A percentile compares a stretch with the other conserved stretches of the same genome.
Evolutionary conservation across 2,888 invertebrate genomes (phyloP).

Genomic region (Coelogynopora nodosa): DNA sequence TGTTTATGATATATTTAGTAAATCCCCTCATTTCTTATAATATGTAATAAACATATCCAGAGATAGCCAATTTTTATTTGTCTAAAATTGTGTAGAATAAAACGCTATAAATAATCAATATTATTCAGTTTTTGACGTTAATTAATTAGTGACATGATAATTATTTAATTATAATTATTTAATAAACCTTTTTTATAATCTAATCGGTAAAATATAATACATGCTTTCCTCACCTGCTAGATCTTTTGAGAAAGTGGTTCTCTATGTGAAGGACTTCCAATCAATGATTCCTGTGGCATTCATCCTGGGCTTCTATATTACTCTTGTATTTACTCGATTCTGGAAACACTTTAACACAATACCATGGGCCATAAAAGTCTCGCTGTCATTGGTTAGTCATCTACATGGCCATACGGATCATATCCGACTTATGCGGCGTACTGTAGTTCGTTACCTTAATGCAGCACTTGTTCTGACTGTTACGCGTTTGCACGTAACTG

Average conservation of each 20-base stretch:
- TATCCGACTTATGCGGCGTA: neutral
- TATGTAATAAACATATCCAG: no score
- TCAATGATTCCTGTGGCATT: conserved; percentile 34
- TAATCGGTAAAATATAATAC: neutral
- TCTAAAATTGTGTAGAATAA: no score
- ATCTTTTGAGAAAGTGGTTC: conserved; percentile 31
- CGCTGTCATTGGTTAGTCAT: conserved; percentile 3
- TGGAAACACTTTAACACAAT: conserved; percentile 34
- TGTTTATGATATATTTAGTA: no score
- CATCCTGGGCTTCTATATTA: conserved; percentile 37
- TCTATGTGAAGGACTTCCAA: conserved; percentile 25
- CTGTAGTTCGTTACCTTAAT: conserved; percentile 27
- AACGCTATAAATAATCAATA: no score
- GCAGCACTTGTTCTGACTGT: conserved; percentile 8
- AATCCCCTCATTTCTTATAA: no score
- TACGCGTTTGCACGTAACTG: conserved; percentile 16
- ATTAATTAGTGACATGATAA: no score
- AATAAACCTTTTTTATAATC: no score
- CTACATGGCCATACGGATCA: conserved; percentile 3
- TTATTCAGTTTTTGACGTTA: no score
- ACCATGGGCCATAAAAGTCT: conserved; percentile 4
- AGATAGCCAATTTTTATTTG: no score
- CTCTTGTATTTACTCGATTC: conserved; percentile 34
- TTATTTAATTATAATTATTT: no score
- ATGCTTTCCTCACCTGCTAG: neutral